A percentile compares a stretch with the other conserved stretches of the same genome.
These are phyloP conservation scores for Malurus splendens DNA, from an alignment of 2,797 vertebrate genomes.

Conservation along the genomic window DNA sequence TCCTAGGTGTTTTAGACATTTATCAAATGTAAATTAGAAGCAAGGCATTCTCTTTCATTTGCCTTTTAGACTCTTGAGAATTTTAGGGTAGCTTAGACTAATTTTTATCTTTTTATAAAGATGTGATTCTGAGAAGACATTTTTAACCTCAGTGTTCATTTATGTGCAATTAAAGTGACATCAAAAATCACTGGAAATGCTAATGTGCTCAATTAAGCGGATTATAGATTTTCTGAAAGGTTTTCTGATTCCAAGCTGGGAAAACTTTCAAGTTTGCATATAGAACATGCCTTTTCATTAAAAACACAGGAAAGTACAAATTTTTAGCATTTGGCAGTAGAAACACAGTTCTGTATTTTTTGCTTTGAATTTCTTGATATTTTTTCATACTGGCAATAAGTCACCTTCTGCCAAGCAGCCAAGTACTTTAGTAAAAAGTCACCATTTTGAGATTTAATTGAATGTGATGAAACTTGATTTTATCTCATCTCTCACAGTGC, in stretches of 20 bases:
- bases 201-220: background rate
- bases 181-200: background rate
- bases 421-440: background rate
- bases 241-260: background rate
- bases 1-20: background rate
- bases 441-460: background rate
- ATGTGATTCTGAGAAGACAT: background rate
- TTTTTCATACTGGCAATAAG: background rate
- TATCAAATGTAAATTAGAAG: background rate
- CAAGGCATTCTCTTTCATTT: background rate
- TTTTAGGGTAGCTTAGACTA: background rate
- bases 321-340: background rate
- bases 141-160: background rate
- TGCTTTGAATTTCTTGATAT: background rate
- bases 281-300: background rate
- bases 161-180: background rate
- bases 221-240: background rate
- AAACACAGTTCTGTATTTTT: background rate
- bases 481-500: background rate
- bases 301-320: background rate
- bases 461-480: background rate
- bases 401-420: background rate
- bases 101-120: background rate
- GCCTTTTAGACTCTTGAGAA: background rate
- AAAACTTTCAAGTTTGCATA: background rate